Conservation (phyloP, 2,797 vertebrate genomes). For the Linurgus olivaceus region DNA sequence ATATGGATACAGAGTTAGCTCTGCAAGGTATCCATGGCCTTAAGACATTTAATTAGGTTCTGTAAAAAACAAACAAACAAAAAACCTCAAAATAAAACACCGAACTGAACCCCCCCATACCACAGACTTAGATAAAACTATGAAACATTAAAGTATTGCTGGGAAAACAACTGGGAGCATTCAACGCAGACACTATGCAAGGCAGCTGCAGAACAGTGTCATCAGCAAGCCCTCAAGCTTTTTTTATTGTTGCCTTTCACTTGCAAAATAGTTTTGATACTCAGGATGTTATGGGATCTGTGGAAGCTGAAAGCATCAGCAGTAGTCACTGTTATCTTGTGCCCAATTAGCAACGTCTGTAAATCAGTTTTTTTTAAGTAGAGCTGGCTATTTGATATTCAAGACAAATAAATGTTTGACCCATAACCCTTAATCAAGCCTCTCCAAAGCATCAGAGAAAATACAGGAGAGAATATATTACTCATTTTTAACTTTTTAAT, state of each 20-base stretch:
- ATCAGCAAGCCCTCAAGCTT: background rate
- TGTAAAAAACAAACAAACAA: constrained; percentile 58
- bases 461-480: background rate
- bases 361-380: background rate
- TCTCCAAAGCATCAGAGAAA: background rate
- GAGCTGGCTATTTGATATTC: background rate
- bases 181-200: background rate
- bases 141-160: background rate
- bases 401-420: background rate
- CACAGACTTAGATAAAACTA: background rate
- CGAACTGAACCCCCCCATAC: background rate
- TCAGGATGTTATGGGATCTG: background rate
- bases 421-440: background rate
- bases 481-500: background rate
- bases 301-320: background rate
- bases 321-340: background rate
- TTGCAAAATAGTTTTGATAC: background rate
- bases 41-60: constrained; percentile 64
- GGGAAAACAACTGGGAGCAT: background rate
- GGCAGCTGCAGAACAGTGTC: background rate
- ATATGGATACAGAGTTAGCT: constrained; percentile 63
- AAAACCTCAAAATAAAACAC: constrained; percentile 48
- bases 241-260: background rate
- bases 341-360: background rate
- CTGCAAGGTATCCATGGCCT: constrained; percentile 55